Percentiles rank a stretch among this genome's conserved stretches.
Conservation (phyloP, 2,888 invertebrate species). For the Chrysolina americana region DNA sequence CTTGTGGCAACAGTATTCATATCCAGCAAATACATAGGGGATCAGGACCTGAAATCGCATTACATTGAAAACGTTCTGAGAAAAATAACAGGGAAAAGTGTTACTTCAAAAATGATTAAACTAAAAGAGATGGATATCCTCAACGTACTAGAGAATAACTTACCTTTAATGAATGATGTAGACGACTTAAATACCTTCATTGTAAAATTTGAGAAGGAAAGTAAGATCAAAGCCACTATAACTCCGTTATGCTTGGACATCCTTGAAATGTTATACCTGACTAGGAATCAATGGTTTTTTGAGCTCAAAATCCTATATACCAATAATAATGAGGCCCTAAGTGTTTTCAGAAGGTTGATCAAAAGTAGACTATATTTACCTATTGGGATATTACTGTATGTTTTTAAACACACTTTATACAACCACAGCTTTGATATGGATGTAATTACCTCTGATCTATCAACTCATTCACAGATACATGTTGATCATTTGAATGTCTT, state of each 20-base stretch:
- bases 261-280: conserved; percentile 58
- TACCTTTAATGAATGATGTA: conserved; percentile 59
- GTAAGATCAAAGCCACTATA: conserved; percentile 57
- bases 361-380: conserved; percentile 61
- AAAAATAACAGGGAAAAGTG: conserved; percentile 53
- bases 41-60: conserved; percentile 57
- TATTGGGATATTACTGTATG: conserved; percentile 59
- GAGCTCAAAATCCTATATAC: conserved; percentile 59
- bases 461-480: conserved; percentile 58
- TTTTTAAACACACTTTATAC: conserved; percentile 57
- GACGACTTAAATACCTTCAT: conserved; percentile 64
- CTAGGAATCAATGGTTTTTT: conserved; percentile 56
- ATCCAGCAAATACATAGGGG: conserved; percentile 61
- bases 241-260: conserved; percentile 59
- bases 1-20: conserved; percentile 59
- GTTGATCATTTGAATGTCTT: conserved; percentile 59
- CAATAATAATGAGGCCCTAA: conserved; percentile 52
- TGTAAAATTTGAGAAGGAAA: conserved; percentile 58
- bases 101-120: conserved; percentile 51
- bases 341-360: conserved; percentile 58
- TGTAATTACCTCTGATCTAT: conserved; percentile 55
- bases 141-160: conserved; percentile 53
- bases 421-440: conserved; percentile 55
- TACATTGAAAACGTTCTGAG: conserved; percentile 54
- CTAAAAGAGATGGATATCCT: conserved; percentile 60